A percentile compares a stretch with the other conserved stretches of the same genome.
Evolutionary conservation across 2,797 vertebrate species (phyloP).

Genomic region (Cryptoblepharus egeriae): DNA sequence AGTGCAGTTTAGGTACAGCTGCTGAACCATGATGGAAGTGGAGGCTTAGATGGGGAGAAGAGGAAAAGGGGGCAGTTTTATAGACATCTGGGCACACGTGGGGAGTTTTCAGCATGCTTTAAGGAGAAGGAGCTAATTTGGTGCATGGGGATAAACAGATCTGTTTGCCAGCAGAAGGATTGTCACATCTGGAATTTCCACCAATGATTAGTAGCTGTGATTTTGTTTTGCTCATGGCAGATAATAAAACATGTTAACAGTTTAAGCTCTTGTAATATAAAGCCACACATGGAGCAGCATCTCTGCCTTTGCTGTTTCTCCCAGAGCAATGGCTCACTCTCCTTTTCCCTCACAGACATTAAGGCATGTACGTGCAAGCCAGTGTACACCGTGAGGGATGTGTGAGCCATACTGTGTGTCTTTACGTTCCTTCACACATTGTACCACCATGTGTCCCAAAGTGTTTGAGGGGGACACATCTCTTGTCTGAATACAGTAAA

Average conservation of each 20-base stretch:
- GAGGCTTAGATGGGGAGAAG: not conserved
- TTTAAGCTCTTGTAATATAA: conserved; percentile 7
- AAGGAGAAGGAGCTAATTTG: conserved; percentile 58
- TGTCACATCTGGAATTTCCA: conserved; percentile 66
- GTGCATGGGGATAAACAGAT: conserved; percentile 33
- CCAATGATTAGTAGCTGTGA: conserved; percentile 54
- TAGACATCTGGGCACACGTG: conserved; percentile 33
- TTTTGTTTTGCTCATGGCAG: conserved; percentile 25
- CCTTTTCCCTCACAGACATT: not conserved
- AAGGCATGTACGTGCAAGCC: not conserved
- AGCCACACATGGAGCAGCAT: not conserved
- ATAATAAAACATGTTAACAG: conserved; percentile 52
- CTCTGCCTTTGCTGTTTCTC: not conserved
- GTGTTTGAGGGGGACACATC: not conserved
- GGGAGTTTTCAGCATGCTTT: conserved; percentile 52
- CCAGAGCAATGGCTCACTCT: not conserved
- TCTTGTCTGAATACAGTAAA: no score
- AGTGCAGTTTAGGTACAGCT: conserved; percentile 52
- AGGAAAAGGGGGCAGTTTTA: conserved; percentile 45
- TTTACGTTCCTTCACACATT: not conserved
- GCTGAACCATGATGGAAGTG: not conserved
- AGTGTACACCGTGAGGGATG: not conserved
- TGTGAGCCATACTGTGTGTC: not conserved
- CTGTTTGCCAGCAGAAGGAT: conserved; percentile 54
- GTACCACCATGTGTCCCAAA: not conserved